Conservation (phyloP, 2,797 vertebrate genomes). For the Diglossa cyanea region DNA sequence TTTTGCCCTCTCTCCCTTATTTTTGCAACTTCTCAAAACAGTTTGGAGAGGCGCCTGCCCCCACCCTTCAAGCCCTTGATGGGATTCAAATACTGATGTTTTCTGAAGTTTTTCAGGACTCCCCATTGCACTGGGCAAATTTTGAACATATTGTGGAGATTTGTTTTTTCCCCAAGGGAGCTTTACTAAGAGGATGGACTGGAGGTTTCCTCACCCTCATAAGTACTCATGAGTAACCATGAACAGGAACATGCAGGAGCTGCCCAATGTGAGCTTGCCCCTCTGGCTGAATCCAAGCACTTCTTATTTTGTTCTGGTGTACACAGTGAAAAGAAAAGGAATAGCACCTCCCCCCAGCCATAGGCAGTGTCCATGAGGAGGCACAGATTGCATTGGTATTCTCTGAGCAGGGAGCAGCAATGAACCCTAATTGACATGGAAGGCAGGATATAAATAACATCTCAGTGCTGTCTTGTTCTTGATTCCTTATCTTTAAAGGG, state of each 20-base stretch:
- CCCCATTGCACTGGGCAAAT: not conserved
- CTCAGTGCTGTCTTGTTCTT: not conserved
- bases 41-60: conserved; percentile 42
- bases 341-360: not conserved
- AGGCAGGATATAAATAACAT: not conserved
- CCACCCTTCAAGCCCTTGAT: not conserved
- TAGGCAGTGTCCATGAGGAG: not conserved
- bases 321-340: not conserved
- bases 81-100: conserved; percentile 22
- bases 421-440: conserved; percentile 1
- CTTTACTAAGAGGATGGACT: not conserved
- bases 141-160: not conserved
- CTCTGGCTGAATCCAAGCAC: not conserved
- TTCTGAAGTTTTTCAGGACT: conserved; percentile 22
- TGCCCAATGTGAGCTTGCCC: not conserved
- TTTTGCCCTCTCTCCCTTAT: not conserved
- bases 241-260: not conserved
- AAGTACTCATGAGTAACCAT: not conserved
- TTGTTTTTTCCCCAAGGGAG: not conserved
- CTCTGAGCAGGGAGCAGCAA: conserved; percentile 4
- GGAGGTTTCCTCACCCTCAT: not conserved
- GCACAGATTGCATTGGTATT: not conserved
- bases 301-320: not conserved
- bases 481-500: conserved; percentile 15
- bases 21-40: conserved; percentile 38